Percentiles rank a stretch among this genome's conserved stretches.
Conservation (phyloP, 2,113 vertebrate species). For the Eretmochelys imbricata region DNA sequence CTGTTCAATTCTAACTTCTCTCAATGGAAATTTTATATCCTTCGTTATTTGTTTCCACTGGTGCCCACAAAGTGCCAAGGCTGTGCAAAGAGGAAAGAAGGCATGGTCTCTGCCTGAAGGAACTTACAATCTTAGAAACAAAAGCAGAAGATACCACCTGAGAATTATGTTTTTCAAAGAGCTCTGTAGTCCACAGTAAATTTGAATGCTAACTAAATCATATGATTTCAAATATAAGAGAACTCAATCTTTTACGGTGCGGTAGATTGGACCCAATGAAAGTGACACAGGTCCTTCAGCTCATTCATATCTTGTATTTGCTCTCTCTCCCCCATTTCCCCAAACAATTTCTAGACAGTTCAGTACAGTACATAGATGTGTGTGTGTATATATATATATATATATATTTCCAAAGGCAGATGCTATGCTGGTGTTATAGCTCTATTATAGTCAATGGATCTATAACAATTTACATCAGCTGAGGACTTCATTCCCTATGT, state of each 20-base stretch:
- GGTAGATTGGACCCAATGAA: neutral
- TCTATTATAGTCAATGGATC: neutral
- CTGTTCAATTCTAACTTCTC: neutral
- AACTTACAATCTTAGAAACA: neutral
- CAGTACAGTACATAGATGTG: neutral
- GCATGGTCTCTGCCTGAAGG: neutral
- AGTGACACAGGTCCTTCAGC: neutral
- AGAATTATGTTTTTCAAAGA: neutral
- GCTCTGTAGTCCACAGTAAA: neutral
- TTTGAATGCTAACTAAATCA: neutral
- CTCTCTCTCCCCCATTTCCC: neutral
- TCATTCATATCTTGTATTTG: neutral
- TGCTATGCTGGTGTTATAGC: neutral
- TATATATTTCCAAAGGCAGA: neutral
- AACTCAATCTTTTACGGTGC: neutral
- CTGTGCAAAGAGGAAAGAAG: neutral
- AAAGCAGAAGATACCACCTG: neutral
- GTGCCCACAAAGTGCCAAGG: neutral
- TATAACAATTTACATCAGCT: neutral
- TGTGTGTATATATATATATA: too few species aligned
- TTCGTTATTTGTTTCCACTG: neutral
- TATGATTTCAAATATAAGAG: neutral
- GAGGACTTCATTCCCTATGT: neutral
- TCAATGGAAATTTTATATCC: neutral
- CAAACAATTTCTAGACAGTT: neutral